A percentile compares a stretch with the other conserved stretches of the same genome.
These are phyloP conservation scores for Chymomyza caudatula DNA, from an alignment of 2,888 invertebrate genomes.

Conservation along the genomic window DNA sequence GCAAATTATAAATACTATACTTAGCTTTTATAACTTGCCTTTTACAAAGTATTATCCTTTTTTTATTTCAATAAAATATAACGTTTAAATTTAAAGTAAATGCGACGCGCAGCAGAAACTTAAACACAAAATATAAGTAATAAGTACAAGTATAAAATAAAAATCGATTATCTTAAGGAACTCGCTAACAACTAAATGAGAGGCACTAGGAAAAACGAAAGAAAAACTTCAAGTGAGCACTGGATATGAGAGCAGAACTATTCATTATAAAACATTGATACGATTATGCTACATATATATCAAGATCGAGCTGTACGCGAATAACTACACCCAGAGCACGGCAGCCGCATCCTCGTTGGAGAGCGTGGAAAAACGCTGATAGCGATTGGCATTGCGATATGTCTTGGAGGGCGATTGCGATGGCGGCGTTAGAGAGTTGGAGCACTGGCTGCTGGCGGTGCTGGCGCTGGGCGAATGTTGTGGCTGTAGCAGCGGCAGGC, in stretches of 20 bases:
- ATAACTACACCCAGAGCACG: constrained; percentile 73
- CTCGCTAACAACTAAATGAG: constrained; percentile 32
- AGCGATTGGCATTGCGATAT: constrained; percentile 69
- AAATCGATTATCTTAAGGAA: constrained; percentile 15
- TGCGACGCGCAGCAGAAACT: constrained; percentile 35
- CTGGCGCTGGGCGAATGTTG: constrained; percentile 25
- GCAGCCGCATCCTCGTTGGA: constrained; percentile 75
- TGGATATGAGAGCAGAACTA: neutral
- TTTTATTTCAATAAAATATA: neutral
- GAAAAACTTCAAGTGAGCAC: constrained; percentile 21
- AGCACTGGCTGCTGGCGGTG: constrained; percentile 11
- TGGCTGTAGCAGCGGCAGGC: constrained; percentile 58
- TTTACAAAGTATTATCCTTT: neutral
- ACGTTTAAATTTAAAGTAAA: neutral
- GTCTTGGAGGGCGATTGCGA: constrained; percentile 67
- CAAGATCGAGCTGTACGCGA: neutral
- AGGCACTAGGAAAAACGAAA: constrained; percentile 34
- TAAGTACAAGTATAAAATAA: neutral
- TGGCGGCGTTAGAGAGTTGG: constrained; percentile 20
- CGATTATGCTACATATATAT: neutral
- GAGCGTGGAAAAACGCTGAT: constrained; percentile 75
- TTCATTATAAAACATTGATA: too few relatives aligned
- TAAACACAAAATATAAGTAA: constrained; percentile 24
- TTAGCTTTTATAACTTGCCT: neutral
- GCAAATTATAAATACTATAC: constrained; percentile 1